Percentiles rank a stretch among this genome's conserved stretches.
Conservation (phyloP, 2,113 vertebrate genomes). For the Heterochromis multidens region DNA sequence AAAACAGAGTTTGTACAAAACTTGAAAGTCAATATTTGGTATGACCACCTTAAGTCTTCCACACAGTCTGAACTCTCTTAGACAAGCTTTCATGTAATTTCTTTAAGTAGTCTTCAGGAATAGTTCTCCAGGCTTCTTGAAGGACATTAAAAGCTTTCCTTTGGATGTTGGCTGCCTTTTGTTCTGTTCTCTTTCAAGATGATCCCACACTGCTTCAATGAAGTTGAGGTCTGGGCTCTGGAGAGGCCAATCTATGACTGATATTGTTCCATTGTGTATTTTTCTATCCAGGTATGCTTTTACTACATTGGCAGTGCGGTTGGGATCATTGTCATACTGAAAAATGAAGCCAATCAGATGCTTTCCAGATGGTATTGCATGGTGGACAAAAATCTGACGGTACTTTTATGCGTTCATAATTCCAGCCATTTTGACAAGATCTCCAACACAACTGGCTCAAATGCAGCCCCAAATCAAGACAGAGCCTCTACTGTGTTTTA, state of each 20-base stretch:
- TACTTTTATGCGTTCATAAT: background rate
- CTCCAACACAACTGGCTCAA: background rate
- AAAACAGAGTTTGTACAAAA: background rate
- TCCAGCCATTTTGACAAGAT: background rate
- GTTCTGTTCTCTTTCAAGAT: background rate
- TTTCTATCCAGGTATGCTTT: background rate
- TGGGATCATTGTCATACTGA: background rate
- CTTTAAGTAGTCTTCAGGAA: background rate
- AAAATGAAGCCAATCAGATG: background rate
- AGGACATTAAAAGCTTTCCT: background rate
- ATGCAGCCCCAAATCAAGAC: background rate
- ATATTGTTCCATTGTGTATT: background rate
- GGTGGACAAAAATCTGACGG: background rate
- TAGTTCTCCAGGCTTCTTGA: background rate
- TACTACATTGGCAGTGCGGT: background rate
- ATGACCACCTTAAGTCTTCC: background rate
- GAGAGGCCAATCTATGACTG: background rate
- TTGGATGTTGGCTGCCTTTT: background rate
- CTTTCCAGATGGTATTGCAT: background rate
- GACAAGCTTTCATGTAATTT: background rate
- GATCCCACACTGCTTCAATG: background rate
- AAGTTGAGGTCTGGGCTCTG: background rate
- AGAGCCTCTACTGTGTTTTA: background rate
- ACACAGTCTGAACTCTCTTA: background rate
- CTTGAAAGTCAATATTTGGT: background rate